Conservation (phyloP, 1,140 invertebrate species). For the Drosophila suzukii region DNA sequence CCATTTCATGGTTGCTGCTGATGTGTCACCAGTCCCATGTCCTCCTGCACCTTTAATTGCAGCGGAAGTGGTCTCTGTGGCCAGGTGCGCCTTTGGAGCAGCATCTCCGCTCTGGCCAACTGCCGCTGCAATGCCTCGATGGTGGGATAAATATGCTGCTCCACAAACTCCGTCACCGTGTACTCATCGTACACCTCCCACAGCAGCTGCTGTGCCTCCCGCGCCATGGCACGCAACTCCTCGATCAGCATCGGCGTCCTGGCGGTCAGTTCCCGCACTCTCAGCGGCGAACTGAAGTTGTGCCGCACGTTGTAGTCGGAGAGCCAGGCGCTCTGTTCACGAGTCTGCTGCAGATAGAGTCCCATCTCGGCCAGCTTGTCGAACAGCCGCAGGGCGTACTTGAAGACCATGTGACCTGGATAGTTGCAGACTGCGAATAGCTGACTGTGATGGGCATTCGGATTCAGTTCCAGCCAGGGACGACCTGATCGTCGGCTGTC, state of each 20-base stretch:
- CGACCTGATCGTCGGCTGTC: conserved; percentile 79
- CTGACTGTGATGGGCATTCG: conserved; percentile 73
- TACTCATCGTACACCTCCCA: conserved; percentile 89
- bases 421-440: conserved; percentile 83
- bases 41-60: conserved; percentile 51
- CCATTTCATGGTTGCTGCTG: conserved; percentile 14
- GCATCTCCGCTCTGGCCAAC: conserved; percentile 80
- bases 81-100: conserved; percentile 83
- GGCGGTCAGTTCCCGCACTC: conserved; percentile 89
- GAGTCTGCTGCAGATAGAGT: conserved; percentile 83
- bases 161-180: conserved; percentile 91
- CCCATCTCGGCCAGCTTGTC: conserved; percentile 85
- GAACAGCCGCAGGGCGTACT: conserved; percentile 86
- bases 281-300: conserved; percentile 90
- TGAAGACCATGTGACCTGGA: conserved; percentile 87
- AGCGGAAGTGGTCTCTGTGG: conserved; percentile 82
- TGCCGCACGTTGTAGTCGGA: conserved; percentile 92
- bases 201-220: conserved; percentile 88
- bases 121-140: conserved; percentile 85
- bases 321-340: conserved; percentile 88
- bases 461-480: conserved; percentile 77
- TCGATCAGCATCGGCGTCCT: conserved; percentile 88
- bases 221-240: conserved; percentile 87
- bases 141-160: conserved; percentile 86
- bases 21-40: conserved; percentile 57